Evolutionary conservation across 2,888 invertebrate genomes (phyloP).

Genomic region (Pseudococcus longispinus): DNA sequence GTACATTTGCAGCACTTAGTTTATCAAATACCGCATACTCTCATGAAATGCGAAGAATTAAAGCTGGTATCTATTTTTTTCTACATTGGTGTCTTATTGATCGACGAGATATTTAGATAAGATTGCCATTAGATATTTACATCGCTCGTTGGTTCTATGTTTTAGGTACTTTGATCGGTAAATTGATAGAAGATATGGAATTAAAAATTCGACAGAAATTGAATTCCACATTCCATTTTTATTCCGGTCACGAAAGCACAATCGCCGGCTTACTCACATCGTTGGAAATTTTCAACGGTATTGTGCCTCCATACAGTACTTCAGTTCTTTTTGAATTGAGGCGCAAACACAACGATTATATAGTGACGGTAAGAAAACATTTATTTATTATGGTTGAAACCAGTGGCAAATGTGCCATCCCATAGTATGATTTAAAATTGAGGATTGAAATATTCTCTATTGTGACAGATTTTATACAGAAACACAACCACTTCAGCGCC

Average conservation of each 20-base stretch:
- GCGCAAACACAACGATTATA: not conserved
- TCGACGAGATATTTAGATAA: not conserved
- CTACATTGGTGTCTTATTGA: not conserved
- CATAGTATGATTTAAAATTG: no score
- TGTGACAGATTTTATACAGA: no score
- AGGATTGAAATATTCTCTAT: no score
- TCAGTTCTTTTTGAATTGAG: not conserved
- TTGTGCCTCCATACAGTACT: not conserved
- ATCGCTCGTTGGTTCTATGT: not conserved
- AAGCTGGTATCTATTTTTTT: not conserved
- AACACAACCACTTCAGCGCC: no score
- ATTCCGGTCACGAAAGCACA: constrained; percentile 74
- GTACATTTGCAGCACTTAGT: not conserved
- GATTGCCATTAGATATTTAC: not conserved
- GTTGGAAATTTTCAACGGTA: not conserved
- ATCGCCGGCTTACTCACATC: not conserved
- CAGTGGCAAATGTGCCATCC: no score
- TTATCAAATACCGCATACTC: not conserved
- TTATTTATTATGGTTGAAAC: no score
- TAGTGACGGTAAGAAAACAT: not conserved
- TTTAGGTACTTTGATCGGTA: constrained; percentile 59
- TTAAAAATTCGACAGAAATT: constrained; percentile 36
- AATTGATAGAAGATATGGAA: constrained; percentile 58
- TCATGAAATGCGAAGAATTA: not conserved
- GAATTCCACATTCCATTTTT: constrained; percentile 68